Percentiles rank a stretch among this genome's conserved stretches.
Conservation (phyloP, 2,113 vertebrate genomes). For the Paratilapia polleni region DNA sequence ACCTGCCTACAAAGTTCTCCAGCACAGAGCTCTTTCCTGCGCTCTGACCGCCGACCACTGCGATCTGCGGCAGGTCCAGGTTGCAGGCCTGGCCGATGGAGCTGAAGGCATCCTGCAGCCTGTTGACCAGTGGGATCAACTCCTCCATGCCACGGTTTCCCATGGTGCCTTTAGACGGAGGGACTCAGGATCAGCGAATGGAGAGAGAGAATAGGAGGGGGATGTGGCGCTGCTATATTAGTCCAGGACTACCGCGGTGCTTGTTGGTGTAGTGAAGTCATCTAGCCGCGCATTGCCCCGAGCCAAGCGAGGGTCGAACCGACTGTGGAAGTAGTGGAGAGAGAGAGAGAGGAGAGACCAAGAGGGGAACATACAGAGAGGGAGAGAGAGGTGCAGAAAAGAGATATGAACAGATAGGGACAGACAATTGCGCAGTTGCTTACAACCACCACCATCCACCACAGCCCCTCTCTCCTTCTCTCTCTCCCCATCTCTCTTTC, state of each 20-base stretch:
- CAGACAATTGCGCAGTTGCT: constrained; percentile 78
- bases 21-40: constrained; percentile 92
- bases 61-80: constrained; percentile 91
- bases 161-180: constrained; percentile 73
- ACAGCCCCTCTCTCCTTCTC: background rate
- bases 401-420: constrained; percentile 50
- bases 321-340: constrained; percentile 18
- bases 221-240: constrained; percentile 63
- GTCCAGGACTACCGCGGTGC: constrained; percentile 72
- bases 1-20: constrained; percentile 92
- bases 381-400: constrained; percentile 14
- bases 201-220: background rate
- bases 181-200: constrained; percentile 60
- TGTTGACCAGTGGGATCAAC: constrained; percentile 92
- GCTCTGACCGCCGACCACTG: constrained; percentile 91
- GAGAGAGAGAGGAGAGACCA: constrained; percentile 8
- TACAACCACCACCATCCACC: constrained; percentile 31
- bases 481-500: background rate
- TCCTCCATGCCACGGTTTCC: constrained; percentile 92
- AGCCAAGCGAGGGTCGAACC: constrained; percentile 56
- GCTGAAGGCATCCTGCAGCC: constrained; percentile 93
- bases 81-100: constrained; percentile 90
- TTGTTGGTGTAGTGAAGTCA: constrained; percentile 77
- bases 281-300: constrained; percentile 71
- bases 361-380: background rate